Evolutionary conservation across 2,888 invertebrate species (phyloP), one percentile per base, ranked within the genome.

Genomic region (Subacronicta megacephala): DNA sequence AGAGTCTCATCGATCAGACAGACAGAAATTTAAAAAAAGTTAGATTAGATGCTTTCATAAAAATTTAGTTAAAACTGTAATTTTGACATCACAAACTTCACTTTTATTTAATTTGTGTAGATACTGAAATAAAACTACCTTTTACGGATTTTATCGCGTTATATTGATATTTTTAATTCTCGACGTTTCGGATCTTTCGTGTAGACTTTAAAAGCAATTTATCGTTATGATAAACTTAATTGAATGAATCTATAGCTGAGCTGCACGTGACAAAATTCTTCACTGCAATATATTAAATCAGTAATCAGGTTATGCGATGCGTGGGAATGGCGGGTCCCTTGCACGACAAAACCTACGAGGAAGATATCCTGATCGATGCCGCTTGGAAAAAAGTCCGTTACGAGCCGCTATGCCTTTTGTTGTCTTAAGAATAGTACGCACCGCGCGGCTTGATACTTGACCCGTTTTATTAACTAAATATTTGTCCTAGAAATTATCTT

Each of bases 361-460:
- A 89, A 89, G 86, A 85, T 84, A 88, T 84, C 82, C 84, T 82
- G 88, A 89, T 88, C 84, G 86, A 88, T 86, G 77, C 82, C 72
- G 69, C 71, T 72, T 68, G 60, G 77, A 85, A 90, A 89, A 93
- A 91, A 88, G 88, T 89, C 93, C 93, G 93, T 93, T 94, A 93
- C 86, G 85, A 80, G 80, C 87, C 89, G 88, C 90, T 90, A 88
- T 82, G 60, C 73, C 89, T 83, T 87, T 93, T 93, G 90, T 93
- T 88, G 81, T 85, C 77, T 78, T 67, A 67, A 55, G 62, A 60
- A 68, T 65, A 83, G 61, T 15, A 26, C 35, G 65, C 31, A 3
- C 13, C 4, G 50, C 2, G 13, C 5, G 35, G 71, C 46, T 89
- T 90, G 86, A 88, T 88, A 84, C 80, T 86, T 82, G 29, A 20